phyloP scores from a whole-genome alignment of 2,888 invertebrate genomes.

The Hermodice carunculata region DNA sequence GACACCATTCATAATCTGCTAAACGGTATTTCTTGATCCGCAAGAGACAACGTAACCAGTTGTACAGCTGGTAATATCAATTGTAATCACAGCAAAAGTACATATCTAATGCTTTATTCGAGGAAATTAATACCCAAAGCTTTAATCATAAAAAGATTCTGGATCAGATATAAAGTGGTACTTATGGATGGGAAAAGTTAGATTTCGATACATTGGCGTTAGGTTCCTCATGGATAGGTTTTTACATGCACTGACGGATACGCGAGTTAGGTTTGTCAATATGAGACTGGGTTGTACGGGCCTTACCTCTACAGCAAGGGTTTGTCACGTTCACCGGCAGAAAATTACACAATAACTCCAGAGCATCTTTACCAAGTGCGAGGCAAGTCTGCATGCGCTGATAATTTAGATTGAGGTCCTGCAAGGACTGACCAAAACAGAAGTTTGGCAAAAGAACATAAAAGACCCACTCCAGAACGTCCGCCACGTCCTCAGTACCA shows the following conservation, averaged over 20 bases:
- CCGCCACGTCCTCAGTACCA: conserved; percentile 74
- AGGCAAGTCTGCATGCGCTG: conserved; percentile 57
- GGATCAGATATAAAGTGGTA: too few species aligned
- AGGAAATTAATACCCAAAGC: too few species aligned
- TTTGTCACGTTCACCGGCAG: conserved; percentile 1
- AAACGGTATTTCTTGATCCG: too few species aligned
- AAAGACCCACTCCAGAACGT: conserved; percentile 77
- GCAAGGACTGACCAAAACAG: conserved; percentile 72
- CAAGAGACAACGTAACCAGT: too few species aligned
- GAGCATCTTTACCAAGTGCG: neutral
- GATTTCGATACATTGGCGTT: neutral
- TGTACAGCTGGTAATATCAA: too few species aligned
- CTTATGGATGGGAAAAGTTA: neutral
- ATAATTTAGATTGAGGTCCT: conserved; percentile 69
- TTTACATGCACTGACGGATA: too few species aligned
- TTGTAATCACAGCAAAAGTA: too few species aligned
- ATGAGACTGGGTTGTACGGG: neutral
- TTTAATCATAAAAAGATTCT: too few species aligned
- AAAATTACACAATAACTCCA: neutral
- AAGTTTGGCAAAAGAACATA: conserved; percentile 79
- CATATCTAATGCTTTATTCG: too few species aligned
- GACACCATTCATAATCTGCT: too few species aligned
- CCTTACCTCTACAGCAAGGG: conserved; percentile 42
- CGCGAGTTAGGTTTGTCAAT: too few species aligned
- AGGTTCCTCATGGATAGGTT: neutral